Base-by-base conservation (phyloP, 1,140 invertebrate species). In the Elymnias hypermnestra region DNA sequence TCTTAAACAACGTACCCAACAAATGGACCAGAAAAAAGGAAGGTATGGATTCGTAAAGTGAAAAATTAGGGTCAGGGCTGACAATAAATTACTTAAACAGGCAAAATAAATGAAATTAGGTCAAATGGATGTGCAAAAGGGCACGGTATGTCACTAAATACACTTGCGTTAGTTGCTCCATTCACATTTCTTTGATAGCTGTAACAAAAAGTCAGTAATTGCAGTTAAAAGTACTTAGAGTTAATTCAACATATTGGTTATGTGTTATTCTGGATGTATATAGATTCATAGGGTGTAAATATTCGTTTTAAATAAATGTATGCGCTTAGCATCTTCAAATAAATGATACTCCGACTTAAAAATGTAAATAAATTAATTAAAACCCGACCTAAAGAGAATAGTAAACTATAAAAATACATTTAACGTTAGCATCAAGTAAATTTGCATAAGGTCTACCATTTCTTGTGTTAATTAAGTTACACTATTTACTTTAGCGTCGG, bases 1-100 rank as follows among this genome's bases (percentile, higher is more conserved):
- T 84, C 81, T 68, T 57, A 31, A 58, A 70, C 51, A 63, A 72
- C 41, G 56, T 67, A 74, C 57, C 49, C 53, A 72, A 67, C 47
- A 52, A 60, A 75, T 63, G 76, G 79, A 82, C 76, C 79, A 83
- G 63, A 15, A 7, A 44, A 39, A 4, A 6, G 2, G 14, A 21
- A 36, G 40, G 50, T 50, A 38, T 36, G 45, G 13, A 53, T 33
- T 37, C 55, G 41, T 22, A 21, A 41, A 38, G 43, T 19, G 33
- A 28, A 39, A 53, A 38, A 56, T 36, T 36, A 35, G 44, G 47
- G 50, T 43, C 47, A 37, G 25, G 54, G 46, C 55, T 60, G 62
- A 69, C 58, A 65, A 57, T 57, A 57, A 57, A 44, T 57, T 57
- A 53, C 44, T 51, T 13, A 43, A 43, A 38, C 18, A 17, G 18